A percentile compares a stretch with the other conserved stretches of the same genome.
These are phyloP conservation scores for Hydropotes inermis DNA, from an alignment of 2,113 vertebrate species.

Conservation along the genomic window DNA sequence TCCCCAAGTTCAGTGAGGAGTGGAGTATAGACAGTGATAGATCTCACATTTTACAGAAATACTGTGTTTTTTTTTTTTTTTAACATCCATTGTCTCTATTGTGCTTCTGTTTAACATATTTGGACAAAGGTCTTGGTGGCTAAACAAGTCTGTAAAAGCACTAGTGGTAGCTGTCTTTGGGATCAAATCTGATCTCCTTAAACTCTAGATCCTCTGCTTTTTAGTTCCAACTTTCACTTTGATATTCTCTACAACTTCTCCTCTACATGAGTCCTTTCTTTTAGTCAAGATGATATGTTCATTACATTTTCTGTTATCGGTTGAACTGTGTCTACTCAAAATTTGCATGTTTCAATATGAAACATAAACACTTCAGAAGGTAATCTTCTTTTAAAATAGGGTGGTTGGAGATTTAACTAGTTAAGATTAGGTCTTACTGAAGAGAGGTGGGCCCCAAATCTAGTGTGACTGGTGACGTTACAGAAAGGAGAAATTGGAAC, in stretches of 20 bases:
- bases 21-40: background rate
- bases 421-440: background rate
- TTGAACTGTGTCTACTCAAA: background rate
- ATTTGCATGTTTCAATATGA: background rate
- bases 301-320: background rate
- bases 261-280: background rate
- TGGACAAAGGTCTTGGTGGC: background rate
- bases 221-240: background rate
- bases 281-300: background rate
- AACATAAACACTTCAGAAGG: background rate
- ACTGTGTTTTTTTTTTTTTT: background rate
- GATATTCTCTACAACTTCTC: background rate
- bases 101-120: background rate
- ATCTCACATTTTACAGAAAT: background rate
- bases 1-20: background rate
- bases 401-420: background rate
- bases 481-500: background rate
- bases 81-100: background rate
- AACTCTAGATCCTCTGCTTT: background rate
- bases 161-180: background rate
- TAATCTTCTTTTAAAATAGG: background rate
- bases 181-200: background rate
- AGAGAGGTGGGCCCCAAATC: background rate
- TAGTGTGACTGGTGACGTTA: background rate
- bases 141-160: background rate